A percentile compares a stretch with the other conserved stretches of the same genome.
These are phyloP conservation scores for Phyllopteryx taeniolatus DNA, from an alignment of 2,113 vertebrate species.

Conservation along the genomic window DNA sequence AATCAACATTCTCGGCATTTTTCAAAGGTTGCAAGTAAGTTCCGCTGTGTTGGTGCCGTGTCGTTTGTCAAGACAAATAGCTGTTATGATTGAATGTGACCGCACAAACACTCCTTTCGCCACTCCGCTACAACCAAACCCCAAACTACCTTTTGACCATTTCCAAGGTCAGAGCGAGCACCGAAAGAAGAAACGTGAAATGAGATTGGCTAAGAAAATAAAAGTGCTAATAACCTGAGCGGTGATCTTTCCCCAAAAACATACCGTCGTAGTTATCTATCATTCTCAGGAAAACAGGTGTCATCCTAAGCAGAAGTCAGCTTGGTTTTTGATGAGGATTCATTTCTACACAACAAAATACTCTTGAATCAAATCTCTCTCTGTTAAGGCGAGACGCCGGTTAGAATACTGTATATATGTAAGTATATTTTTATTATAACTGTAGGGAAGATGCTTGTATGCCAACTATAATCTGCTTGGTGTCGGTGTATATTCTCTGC, in stretches of 20 bases:
- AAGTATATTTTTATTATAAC: no score
- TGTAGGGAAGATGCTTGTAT: neutral
- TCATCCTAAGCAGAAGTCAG: neutral
- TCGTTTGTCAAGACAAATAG: slow-evolving; percentile 19
- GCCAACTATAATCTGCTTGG: neutral
- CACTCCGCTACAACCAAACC: neutral
- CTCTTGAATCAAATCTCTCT: no score
- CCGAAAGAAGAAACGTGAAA: slow-evolving; percentile 16
- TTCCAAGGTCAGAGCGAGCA: slow-evolving; percentile 32
- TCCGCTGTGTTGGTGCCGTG: neutral
- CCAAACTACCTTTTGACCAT: slow-evolving; percentile 17
- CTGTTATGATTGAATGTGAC: slow-evolving; percentile 34
- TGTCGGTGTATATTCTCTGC: neutral
- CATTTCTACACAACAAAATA: no score
- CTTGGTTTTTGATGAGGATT: no score
- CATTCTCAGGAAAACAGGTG: slow-evolving; percentile 13
- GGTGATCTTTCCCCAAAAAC: slow-evolving; percentile 14
- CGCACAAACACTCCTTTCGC: slow-evolving; percentile 8
- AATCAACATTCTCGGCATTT: neutral
- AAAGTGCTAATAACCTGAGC: slow-evolving; percentile 10
- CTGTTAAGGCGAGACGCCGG: no score
- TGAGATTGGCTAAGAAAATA: slow-evolving; percentile 24
- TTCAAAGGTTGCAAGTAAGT: neutral
- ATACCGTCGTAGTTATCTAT: slow-evolving; percentile 35
- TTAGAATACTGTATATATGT: no score